phyloP scores from a whole-genome alignment of 2,113 vertebrate species.

The Empidonax traillii region DNA sequence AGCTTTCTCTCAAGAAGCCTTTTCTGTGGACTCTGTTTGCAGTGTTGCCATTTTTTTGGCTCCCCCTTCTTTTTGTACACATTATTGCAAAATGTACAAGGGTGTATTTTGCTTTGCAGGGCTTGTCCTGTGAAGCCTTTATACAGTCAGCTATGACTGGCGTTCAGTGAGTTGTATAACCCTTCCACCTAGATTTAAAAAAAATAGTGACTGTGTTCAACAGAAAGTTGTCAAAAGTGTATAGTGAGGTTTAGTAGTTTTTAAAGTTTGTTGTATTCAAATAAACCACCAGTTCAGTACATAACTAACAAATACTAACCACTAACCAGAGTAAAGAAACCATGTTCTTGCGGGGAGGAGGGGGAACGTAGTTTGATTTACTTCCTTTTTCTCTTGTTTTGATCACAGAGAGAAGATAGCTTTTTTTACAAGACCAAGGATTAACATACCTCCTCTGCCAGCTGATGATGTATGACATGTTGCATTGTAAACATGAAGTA shows the following conservation, averaged over 20 bases:
- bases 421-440: slow-evolving; percentile 97
- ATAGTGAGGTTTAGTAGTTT: background rate
- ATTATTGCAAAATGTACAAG: background rate
- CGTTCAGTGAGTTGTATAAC: background rate
- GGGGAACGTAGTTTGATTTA: background rate
- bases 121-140: background rate
- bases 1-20: background rate
- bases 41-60: background rate
- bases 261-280: background rate
- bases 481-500: slow-evolving; percentile 88
- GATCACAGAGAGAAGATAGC: slow-evolving; percentile 97
- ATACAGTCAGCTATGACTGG: background rate
- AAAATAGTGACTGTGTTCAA: background rate
- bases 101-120: background rate
- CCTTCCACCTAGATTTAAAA: background rate
- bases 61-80: background rate
- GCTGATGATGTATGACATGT: slow-evolving; percentile 93
- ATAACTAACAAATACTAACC: background rate
- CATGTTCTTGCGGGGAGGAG: background rate
- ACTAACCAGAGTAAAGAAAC: background rate
- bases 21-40: background rate
- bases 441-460: slow-evolving; percentile 95
- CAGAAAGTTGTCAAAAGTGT: background rate
- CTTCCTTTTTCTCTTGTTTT: slow-evolving; percentile 36
- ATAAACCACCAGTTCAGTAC: background rate